Evolutionary conservation across 2,888 invertebrate species (phyloP).

Genomic region (Colostygia pectinataria): DNA sequence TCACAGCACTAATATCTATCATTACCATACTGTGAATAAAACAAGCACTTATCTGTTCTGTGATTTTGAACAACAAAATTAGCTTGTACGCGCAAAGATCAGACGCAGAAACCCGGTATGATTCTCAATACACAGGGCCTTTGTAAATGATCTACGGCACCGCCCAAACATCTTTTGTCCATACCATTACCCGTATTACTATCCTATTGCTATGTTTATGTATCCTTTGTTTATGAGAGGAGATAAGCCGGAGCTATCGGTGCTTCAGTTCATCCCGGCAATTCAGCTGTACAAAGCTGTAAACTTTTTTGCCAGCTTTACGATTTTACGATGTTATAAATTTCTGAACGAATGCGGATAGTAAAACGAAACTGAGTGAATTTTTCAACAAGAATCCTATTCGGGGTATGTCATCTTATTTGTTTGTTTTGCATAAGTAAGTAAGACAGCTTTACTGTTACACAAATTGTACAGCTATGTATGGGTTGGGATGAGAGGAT

Average conservation of each 20-base stretch:
- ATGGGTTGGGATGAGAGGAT: no score
- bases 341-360: conserved; percentile 67
- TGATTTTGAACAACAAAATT: no score
- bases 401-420: conserved; percentile 34
- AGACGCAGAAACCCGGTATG: no score
- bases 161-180: neutral
- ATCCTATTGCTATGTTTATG: conserved; percentile 9
- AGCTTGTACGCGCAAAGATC: no score
- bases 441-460: conserved; percentile 10
- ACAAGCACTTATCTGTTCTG: no score
- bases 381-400: conserved; percentile 64
- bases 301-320: conserved; percentile 68
- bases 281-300: conserved; percentile 60
- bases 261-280: conserved; percentile 56
- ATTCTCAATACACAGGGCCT: no score
- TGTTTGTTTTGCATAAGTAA: conserved; percentile 23
- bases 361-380: conserved; percentile 71
- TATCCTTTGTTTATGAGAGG: conserved; percentile 47
- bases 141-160: no score
- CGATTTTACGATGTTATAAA: conserved; percentile 75
- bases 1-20: no score
- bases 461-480: no score
- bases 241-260: conserved; percentile 55
- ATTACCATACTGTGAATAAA: no score
- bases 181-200: conserved; percentile 8